Conservation (phyloP, 2,113 vertebrate genomes). For the Siniperca chuatsi region DNA sequence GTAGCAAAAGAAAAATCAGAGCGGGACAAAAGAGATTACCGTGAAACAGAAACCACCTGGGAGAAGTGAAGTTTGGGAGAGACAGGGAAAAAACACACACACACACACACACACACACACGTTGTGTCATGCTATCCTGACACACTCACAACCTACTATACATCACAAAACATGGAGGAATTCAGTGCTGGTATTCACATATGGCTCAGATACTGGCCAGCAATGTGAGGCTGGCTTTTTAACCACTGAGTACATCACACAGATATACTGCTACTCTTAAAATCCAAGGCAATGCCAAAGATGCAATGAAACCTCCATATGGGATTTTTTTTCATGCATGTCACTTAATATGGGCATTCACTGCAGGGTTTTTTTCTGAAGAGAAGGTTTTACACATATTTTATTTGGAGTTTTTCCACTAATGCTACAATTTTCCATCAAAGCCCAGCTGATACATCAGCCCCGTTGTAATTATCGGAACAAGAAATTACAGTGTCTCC, state of each 20-base stretch:
- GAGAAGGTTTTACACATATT: background rate
- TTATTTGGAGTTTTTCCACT: background rate
- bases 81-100: background rate
- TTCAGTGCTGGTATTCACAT: conserved; percentile 42
- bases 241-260: conserved; percentile 2
- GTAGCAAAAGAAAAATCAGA: background rate
- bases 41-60: background rate
- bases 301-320: conserved; percentile 1
- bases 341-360: background rate
- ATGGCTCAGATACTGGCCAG: conserved; percentile 40
- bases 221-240: conserved; percentile 25
- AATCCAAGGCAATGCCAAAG: conserved; percentile 19
- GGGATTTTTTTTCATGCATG: conserved; percentile 9
- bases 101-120: background rate
- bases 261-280: conserved; percentile 36
- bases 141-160: conserved; percentile 5
- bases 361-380: background rate
- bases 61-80: background rate
- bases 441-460: background rate
- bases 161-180: conserved; percentile 41
- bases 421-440: background rate
- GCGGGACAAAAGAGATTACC: background rate
- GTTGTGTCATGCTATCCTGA: background rate
- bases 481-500: background rate
- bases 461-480: background rate